phyloP scores from a whole-genome alignment of 2,888 invertebrate genomes.

The Drosophila suboccidentalis region DNA sequence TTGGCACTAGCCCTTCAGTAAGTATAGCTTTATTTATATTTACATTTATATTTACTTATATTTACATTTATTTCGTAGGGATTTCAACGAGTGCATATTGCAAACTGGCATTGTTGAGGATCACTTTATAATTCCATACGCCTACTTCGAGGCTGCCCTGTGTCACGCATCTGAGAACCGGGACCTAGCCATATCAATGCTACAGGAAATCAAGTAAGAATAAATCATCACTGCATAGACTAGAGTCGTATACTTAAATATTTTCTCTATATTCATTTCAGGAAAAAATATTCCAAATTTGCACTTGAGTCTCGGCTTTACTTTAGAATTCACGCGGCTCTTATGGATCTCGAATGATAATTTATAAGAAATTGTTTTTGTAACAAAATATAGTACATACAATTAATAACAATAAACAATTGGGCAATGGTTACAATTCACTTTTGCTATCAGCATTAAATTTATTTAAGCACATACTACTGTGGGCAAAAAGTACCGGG shows the following conservation, averaged over 20 bases:
- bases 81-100: constrained; percentile 78
- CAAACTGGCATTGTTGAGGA: constrained; percentile 93
- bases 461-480: neutral
- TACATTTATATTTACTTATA: too few relatives aligned
- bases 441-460: neutral
- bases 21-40: constrained; percentile 56
- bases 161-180: constrained; percentile 91
- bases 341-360: constrained; percentile 83
- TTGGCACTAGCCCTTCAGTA: constrained; percentile 92
- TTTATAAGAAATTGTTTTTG: neutral
- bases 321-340: constrained; percentile 94
- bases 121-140: constrained; percentile 93
- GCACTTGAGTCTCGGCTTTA: constrained; percentile 95
- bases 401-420: constrained; percentile 4
- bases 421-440: neutral
- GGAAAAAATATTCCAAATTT: constrained; percentile 95
- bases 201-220: constrained; percentile 94
- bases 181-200: constrained; percentile 88
- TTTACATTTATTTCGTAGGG: constrained; percentile 41
- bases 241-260: neutral
- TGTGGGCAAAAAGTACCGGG: too few relatives aligned
- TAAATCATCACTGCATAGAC: neutral
- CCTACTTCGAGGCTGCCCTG: constrained; percentile 94
- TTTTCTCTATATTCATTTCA: constrained; percentile 82
- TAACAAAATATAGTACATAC: neutral